Evolutionary conservation across 2,888 invertebrate species (phyloP), one percentile per base, ranked within the genome.

Genomic region (Noctua comes): DNA sequence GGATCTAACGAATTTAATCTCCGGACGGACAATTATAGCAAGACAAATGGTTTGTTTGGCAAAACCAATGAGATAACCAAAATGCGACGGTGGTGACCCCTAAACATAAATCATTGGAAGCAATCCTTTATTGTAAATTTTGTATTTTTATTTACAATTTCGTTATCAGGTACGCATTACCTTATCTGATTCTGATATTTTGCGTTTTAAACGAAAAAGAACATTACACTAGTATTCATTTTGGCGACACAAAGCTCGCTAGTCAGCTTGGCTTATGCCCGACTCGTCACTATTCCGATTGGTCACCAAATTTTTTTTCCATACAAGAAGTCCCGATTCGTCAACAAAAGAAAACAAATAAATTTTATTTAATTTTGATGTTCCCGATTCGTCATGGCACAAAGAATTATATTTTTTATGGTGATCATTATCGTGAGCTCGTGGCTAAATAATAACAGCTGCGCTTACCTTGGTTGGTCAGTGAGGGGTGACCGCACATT

Each of bases 1-100:
- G 68, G 77, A 74, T 86, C 84, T 77, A 88, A 90, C 84, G 77
- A 87, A 88, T 88, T 90, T 90, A 90, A 92, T 91, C 89, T 88
- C 76, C 71, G 84, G 86, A 84, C 87, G 82, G 74, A 88, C 84
- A 86, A 88, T 88, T 89, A 88, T 76, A 83, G 31, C 74, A 88
- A 89, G 89, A 91, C 86, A 86, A 90, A 91, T 91, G 90, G 85
- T 89, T 88, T 89, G 89, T 89, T 89, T 84, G 83, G 75, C 84
- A 85, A 90, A 89, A 83, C 80, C 82, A 82, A 76, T 76, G 75
- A 86, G 82, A 88, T 84, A 86, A 69, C 74, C 77, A 65, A 80
- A 79, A 77, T 76, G 62, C 62, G 71, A 81, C 73, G 27, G 68
- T 72, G 46, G 62, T 75, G 79, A 89, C 80, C 80, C 54, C n/a